Conservation (phyloP, 2,888 invertebrate genomes). For the Pardosa pseudoannulata region DNA sequence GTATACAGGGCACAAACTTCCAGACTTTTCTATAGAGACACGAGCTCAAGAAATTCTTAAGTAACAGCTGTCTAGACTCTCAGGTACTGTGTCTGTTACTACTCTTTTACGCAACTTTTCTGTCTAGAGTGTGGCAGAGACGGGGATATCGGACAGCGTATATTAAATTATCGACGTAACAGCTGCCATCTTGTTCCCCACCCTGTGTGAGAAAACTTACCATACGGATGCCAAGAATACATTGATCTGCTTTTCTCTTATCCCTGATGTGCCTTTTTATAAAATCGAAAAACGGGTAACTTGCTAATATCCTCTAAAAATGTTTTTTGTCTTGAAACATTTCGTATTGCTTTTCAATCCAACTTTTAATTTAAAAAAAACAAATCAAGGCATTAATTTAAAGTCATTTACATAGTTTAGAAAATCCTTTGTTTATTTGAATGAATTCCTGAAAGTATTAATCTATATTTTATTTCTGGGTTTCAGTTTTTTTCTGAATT, state of each 20-base stretch:
- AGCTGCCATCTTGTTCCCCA: slow-evolving; percentile 35
- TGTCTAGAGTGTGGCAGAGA: slow-evolving; percentile 5
- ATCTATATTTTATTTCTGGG: too few relatives aligned
- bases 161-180: slow-evolving; percentile 67
- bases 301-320: too few relatives aligned
- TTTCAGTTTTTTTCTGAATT: too few relatives aligned
- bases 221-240: not conserved
- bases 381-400: too few relatives aligned
- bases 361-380: too few relatives aligned
- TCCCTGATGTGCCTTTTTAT: not conserved
- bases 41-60: slow-evolving; percentile 44
- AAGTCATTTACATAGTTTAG: too few relatives aligned
- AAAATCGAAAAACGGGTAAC: too few relatives aligned
- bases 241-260: not conserved
- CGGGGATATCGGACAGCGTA: slow-evolving; percentile 53
- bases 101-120: not conserved
- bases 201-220: slow-evolving; percentile 22
- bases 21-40: slow-evolving; percentile 38
- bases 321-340: too few relatives aligned
- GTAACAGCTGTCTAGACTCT: slow-evolving; percentile 51
- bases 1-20: not conserved
- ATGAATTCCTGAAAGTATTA: too few relatives aligned
- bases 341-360: too few relatives aligned
- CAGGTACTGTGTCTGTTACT: slow-evolving; percentile 8
- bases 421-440: too few relatives aligned